phyloP scores from a whole-genome alignment of 2,888 invertebrate species.

The Cryptosula pallasiana region DNA sequence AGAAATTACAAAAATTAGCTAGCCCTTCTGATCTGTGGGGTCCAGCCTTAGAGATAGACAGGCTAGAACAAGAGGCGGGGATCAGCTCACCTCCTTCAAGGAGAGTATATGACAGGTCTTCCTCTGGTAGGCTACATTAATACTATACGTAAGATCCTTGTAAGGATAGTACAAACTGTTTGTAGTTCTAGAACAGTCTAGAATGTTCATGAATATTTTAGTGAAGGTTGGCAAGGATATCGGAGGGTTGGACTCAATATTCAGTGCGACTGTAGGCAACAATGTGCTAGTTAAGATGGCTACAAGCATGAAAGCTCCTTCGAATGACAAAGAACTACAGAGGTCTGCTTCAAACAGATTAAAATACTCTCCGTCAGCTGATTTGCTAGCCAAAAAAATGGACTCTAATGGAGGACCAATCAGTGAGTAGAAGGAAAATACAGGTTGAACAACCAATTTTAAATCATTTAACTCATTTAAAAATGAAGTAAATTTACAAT shows the following conservation, averaged over 20 bases:
- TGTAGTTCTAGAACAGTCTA: background rate
- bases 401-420: slow-evolving; percentile 10
- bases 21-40: background rate
- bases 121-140: background rate
- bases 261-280: slow-evolving; percentile 18
- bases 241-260: slow-evolving; percentile 14
- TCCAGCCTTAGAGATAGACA: background rate
- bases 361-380: background rate
- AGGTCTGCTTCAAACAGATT: background rate
- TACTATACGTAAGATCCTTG: background rate
- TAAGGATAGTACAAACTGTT: too few relatives aligned
- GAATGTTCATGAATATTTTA: background rate
- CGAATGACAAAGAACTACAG: too few relatives aligned
- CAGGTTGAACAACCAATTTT: too few relatives aligned
- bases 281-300: slow-evolving; percentile 18
- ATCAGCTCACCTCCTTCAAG: background rate
- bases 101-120: background rate
- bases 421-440: background rate
- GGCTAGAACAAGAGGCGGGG: background rate
- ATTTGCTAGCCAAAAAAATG: background rate
- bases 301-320: background rate
- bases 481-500: too few relatives aligned
- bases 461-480: too few relatives aligned
- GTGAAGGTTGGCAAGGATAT: slow-evolving; percentile 14
- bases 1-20: background rate